A percentile compares a stretch with the other conserved stretches of the same genome.
Evolutionary conservation across 2,113 vertebrate species (phyloP).

Genomic region (Leptodactylus fuscus): DNA sequence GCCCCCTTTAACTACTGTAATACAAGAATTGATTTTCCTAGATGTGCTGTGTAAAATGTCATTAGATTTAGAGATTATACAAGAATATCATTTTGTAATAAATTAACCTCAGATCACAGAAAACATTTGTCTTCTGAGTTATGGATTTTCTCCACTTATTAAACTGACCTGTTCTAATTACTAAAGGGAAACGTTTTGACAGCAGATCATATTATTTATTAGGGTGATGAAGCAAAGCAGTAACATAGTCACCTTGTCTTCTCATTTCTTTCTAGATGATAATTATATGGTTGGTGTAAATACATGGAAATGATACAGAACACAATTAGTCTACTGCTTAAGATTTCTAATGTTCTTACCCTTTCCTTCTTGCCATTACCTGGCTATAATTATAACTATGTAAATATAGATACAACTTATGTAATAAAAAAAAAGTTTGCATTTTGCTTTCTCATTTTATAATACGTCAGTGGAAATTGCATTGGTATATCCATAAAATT

Average conservation of each 20-base stretch:
- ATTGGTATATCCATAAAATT: not conserved
- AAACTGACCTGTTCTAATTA: slow-evolving; percentile 31
- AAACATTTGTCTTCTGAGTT: slow-evolving; percentile 18
- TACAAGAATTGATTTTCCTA: not conserved
- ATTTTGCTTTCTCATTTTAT: not conserved
- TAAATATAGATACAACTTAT: not conserved
- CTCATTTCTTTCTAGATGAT: not conserved
- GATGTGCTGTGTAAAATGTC: not conserved
- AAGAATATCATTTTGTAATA: slow-evolving; percentile 14
- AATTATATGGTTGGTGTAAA: not conserved
- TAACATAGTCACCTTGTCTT: slow-evolving; percentile 16
- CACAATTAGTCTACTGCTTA: not conserved
- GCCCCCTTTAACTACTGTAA: not conserved
- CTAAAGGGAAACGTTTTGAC: slow-evolving; percentile 23
- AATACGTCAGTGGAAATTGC: not conserved
- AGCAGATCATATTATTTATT: slow-evolving; percentile 11
- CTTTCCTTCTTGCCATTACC: not conserved
- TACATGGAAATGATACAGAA: not conserved
- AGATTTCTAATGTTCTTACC: not conserved
- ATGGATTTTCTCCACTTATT: not conserved
- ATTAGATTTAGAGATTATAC: not conserved
- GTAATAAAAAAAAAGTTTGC: not conserved
- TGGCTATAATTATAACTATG: not conserved
- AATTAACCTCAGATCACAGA: slow-evolving; percentile 14
- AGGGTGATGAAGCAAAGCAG: slow-evolving; percentile 29